Conservation (phyloP, 2,888 invertebrate genomes). For the Protonemura montana region DNA sequence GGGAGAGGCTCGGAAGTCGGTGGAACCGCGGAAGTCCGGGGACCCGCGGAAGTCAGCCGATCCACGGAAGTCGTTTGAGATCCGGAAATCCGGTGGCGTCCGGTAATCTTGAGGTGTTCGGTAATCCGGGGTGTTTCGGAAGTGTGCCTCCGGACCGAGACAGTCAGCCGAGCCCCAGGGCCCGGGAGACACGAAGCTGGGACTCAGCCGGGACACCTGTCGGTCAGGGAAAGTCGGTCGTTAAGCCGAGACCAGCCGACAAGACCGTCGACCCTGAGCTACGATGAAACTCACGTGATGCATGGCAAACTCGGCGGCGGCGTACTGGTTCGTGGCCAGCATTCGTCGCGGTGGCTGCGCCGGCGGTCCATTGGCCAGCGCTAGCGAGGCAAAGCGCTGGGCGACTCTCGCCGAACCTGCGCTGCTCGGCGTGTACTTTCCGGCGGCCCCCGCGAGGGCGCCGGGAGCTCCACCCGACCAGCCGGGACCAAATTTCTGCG, state of each 20-base stretch:
- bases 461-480: conserved; percentile 67
- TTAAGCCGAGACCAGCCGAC: no score
- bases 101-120: not conserved
- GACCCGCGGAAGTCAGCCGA: not conserved
- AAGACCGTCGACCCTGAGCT: no score
- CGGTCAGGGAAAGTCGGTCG: no score
- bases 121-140: not conserved
- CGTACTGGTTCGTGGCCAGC: not conserved
- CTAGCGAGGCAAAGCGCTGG: conserved; percentile 65
- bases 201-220: no score
- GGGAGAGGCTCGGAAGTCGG: not conserved
- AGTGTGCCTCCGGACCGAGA: not conserved
- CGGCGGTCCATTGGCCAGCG: not conserved
- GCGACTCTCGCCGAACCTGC: conserved; percentile 67
- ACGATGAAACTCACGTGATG: not conserved
- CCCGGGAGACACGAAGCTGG: not conserved
- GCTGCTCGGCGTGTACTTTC: conserved; percentile 79
- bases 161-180: not conserved
- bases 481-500: conserved; percentile 49
- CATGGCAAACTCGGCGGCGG: not conserved
- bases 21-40: not conserved
- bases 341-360: not conserved
- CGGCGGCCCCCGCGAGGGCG: conserved; percentile 77
- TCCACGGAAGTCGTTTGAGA: not conserved
- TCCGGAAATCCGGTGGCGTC: not conserved